Evolutionary conservation across 2,113 vertebrate species (phyloP).

Genomic region (Maylandia zebra): DNA sequence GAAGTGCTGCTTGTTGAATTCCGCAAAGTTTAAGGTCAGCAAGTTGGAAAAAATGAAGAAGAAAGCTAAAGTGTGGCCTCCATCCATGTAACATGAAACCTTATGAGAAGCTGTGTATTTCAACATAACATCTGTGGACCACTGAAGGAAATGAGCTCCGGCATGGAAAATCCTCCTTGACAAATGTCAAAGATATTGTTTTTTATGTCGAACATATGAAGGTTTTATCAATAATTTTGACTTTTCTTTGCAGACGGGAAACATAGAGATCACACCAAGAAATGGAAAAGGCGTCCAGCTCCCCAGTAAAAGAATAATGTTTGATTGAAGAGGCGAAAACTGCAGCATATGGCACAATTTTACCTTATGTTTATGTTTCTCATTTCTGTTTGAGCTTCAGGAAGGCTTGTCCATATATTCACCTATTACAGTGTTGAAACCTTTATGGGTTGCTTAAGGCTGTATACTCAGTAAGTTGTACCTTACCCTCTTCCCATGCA

Average conservation of each 20-base stretch:
- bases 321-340: neutral
- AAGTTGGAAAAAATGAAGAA: neutral
- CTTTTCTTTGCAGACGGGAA: neutral
- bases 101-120: neutral
- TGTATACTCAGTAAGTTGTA: neutral
- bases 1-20: conserved; percentile 39
- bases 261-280: neutral
- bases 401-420: neutral
- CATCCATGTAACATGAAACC: neutral
- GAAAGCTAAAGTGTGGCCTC: conserved; percentile 24
- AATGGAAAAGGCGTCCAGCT: neutral
- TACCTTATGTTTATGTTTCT: neutral
- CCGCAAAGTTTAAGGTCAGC: conserved; percentile 15
- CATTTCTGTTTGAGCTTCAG: neutral
- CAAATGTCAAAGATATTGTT: neutral
- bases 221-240: neutral
- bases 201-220: neutral
- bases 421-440: neutral
- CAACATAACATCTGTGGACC: neutral
- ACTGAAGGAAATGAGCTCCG: neutral
- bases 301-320: neutral
- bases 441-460: neutral
- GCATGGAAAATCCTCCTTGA: neutral
- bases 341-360: neutral
- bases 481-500: neutral